Conservation (phyloP, 2,888 invertebrate genomes). For the Drosophila atroscutellata region DNA sequence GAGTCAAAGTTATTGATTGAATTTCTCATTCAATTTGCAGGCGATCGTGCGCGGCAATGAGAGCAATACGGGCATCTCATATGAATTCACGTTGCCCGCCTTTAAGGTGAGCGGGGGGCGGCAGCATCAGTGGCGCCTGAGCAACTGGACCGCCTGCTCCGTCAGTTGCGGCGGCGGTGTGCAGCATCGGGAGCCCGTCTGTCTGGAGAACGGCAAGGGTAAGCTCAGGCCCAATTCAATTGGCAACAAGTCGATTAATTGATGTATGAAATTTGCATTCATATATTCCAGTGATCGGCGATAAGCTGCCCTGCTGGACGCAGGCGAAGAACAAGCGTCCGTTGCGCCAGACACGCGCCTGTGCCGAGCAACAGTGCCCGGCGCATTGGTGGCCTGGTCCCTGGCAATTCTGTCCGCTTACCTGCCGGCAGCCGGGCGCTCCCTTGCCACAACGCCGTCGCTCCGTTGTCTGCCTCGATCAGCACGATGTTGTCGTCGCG, state of each 20-base stretch:
- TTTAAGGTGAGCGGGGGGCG: constrained; percentile 87
- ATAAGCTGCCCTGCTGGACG: constrained; percentile 87
- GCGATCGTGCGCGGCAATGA: constrained; percentile 90
- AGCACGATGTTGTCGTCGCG: constrained; percentile 90
- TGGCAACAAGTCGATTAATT: neutral
- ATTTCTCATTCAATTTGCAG: no score
- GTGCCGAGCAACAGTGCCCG: constrained; percentile 89
- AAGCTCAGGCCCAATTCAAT: constrained; percentile 48
- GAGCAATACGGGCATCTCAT: constrained; percentile 92
- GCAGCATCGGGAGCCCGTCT: constrained; percentile 86
- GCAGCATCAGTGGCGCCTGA: constrained; percentile 90
- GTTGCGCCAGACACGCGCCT: constrained; percentile 87
- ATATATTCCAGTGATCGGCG: constrained; percentile 86
- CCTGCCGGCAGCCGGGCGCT: constrained; percentile 86
- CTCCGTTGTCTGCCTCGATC: constrained; percentile 91
- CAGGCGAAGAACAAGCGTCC: constrained; percentile 86
- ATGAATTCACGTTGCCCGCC: constrained; percentile 89
- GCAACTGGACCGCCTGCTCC: constrained; percentile 93
- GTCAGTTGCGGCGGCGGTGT: constrained; percentile 92
- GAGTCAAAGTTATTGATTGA: no score
- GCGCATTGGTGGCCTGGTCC: constrained; percentile 95
- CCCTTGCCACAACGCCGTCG: constrained; percentile 87
- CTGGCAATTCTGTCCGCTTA: constrained; percentile 93
- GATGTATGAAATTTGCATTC: neutral
- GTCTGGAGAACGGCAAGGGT: constrained; percentile 86